phyloP scores from a whole-genome alignment of 2,797 vertebrate genomes.

The Cyprinodon diabolis region DNA sequence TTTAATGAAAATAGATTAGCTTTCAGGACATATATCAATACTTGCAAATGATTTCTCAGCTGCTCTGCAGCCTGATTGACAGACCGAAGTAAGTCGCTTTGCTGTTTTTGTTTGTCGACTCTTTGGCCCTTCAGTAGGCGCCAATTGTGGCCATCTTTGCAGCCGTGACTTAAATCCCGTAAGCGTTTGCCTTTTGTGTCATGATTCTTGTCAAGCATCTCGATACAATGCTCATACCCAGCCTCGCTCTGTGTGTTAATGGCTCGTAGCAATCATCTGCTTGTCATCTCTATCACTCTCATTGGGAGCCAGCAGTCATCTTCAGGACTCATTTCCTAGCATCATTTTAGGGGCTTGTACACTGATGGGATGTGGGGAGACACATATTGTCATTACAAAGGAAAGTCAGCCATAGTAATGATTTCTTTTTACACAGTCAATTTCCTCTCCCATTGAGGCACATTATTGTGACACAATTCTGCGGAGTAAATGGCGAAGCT shows the following conservation, averaged over 20 bases:
- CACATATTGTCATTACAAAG: slow-evolving; percentile 80
- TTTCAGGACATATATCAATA: neutral
- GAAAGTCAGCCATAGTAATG: slow-evolving; percentile 78
- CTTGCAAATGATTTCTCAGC: neutral
- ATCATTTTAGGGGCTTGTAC: slow-evolving; percentile 67
- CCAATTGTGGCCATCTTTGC: slow-evolving; percentile 37
- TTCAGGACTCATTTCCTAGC: slow-evolving; percentile 79
- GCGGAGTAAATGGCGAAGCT: slow-evolving; percentile 52
- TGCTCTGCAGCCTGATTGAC: neutral
- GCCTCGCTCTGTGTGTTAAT: slow-evolving; percentile 39
- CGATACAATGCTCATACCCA: slow-evolving; percentile 21
- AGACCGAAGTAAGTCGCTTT: slow-evolving; percentile 1
- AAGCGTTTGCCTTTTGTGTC: slow-evolving; percentile 33
- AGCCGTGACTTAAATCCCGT: slow-evolving; percentile 15
- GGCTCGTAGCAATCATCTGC: slow-evolving; percentile 50
- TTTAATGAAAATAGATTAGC: slow-evolving; percentile 1
- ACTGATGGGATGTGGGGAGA: slow-evolving; percentile 77
- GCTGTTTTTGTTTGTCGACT: slow-evolving; percentile 26
- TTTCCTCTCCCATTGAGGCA: slow-evolving; percentile 77
- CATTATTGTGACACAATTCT: slow-evolving; percentile 72
- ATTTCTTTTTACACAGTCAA: slow-evolving; percentile 82
- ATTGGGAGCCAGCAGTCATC: slow-evolving; percentile 69
- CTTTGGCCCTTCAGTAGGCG: slow-evolving; percentile 21
- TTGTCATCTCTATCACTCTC: slow-evolving; percentile 67
- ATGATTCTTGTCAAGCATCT: slow-evolving; percentile 37